Evolutionary conservation across 1,140 invertebrate genomes (phyloP), one percentile per base, ranked within the genome.

Genomic region (Chironomus tepperi): DNA sequence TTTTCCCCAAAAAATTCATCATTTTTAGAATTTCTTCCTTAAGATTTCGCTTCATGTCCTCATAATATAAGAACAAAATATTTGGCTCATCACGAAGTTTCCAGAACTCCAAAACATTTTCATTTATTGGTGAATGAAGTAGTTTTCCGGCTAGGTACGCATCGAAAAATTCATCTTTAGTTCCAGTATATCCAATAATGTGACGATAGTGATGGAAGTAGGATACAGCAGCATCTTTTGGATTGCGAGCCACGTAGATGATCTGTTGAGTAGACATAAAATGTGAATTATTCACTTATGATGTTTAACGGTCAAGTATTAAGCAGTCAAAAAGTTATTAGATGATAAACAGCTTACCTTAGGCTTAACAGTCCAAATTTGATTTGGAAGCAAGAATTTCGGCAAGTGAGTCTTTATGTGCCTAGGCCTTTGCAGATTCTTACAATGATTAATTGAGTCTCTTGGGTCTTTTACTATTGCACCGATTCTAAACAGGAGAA

Each of bases 221-320:
- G 0, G 93, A 95, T 0, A 94, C 90, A 16, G 86, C 89, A 0
- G 92, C 88, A 80, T 95, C 93, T 79, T 93, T 91, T 0, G 93
- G 93, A 82, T 95, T 93, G 70, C 94, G 83, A 8, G 88, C 89
- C 0, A 93, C 87, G 78, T 93, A 93, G 7, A 93, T 83, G 42
- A 92, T 84, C 43, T 47, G 15, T 10, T 47, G 15, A 43, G 42
- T n/a, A n/a, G n/a, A n/a, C n/a, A n/a, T 34, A 34, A 34, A 34
- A 34, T 34, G 24, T 34, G n/a, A n/a, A n/a, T n/a, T n/a, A n/a
- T n/a, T n/a, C n/a, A n/a, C n/a, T n/a, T n/a, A n/a, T n/a, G n/a
- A n/a, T n/a, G n/a, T n/a, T n/a, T n/a, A n/a, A n/a, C n/a, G n/a
- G n/a, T n/a, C n/a, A 43, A 43, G 6, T 43, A 6, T 43, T 43